Percentiles rank a stretch among this genome's conserved stretches.
These are phyloP conservation scores for Dipus sagitta DNA, from an alignment of 2,797 vertebrate species.

Conservation along the genomic window DNA sequence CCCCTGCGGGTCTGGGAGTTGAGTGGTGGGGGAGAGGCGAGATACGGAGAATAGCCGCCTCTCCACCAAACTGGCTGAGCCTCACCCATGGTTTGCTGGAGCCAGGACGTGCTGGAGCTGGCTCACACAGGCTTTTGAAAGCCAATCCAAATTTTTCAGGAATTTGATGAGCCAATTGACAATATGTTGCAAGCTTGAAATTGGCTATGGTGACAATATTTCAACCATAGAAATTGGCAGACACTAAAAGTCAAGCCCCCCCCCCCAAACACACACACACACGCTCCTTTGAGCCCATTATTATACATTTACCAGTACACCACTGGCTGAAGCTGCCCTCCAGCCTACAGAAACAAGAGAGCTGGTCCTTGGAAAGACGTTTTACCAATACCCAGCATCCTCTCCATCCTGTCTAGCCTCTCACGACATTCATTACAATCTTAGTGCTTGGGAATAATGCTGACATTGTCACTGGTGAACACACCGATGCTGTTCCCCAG, in stretches of 20 bases:
- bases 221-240: constrained; percentile 1
- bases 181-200: background rate
- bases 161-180: background rate
- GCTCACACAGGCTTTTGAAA: background rate
- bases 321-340: background rate
- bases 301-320: background rate
- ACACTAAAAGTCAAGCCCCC: background rate
- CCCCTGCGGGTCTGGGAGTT: background rate
- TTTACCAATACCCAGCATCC: background rate
- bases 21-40: background rate
- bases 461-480: background rate
- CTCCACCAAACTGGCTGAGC: background rate
- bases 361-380: background rate
- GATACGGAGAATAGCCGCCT: background rate
- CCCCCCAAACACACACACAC: too few relatives aligned
- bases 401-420: background rate
- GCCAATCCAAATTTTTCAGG: background rate
- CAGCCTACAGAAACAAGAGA: background rate
- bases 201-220: background rate
- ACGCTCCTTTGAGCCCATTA: background rate
- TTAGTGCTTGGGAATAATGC: background rate
- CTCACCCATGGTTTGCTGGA: background rate
- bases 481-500: background rate
- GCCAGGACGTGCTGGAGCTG: background rate
- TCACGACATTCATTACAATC: background rate